Base-by-base conservation (phyloP, 2,797 vertebrate genomes). In the Alca torda region DNA sequence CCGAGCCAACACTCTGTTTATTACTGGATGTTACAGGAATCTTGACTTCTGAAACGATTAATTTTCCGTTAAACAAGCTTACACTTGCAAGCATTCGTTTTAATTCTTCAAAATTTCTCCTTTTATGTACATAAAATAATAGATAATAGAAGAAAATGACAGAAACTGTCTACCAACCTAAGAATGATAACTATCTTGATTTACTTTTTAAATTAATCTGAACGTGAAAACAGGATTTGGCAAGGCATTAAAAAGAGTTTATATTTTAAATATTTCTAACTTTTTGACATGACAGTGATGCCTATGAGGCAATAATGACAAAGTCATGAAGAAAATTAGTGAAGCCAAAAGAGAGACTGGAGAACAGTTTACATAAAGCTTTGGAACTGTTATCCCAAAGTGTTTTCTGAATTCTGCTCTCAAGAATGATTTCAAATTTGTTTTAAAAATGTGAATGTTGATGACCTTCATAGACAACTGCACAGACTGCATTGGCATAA, bases 131-230 rank as follows among this genome's bases (percentile, higher is more conserved):
- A 50, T 77, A 77, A 79, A 68, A 93, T 93, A 28, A 33, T 56
- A 94, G 70, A 90, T 84, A 90, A 89, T 72, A 81, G 63, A 78
- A 94, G 94, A 95, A 95, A 95, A 50, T 87, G 31, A 63, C 19
- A 65, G 68, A 92, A 92, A 37, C 23, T 84, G 35, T 87, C 81
- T 97, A 64, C 77, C 61, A 72, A 90, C 69, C 33, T 91, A 86
- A 79, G 65, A 84, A 80, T 84, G 46, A 82, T 76, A 87, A 46
- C 28, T 72, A 14, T 76, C 39, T 89, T 94, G 75, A 74, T 89
- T 93, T 92, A 77, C 33, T 85, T 96, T 93, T 85, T 45, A 67
- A 93, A 84, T 87, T 17, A 75, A 54, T 61, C 21, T 57, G 45
- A 92, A 84, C 28, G 43, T 93, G 84, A 94, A 95, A 95, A 79